These are phyloP conservation scores for Amazona finschi DNA, from an alignment of 2,797 vertebrate genomes.

Conservation along the genomic window DNA sequence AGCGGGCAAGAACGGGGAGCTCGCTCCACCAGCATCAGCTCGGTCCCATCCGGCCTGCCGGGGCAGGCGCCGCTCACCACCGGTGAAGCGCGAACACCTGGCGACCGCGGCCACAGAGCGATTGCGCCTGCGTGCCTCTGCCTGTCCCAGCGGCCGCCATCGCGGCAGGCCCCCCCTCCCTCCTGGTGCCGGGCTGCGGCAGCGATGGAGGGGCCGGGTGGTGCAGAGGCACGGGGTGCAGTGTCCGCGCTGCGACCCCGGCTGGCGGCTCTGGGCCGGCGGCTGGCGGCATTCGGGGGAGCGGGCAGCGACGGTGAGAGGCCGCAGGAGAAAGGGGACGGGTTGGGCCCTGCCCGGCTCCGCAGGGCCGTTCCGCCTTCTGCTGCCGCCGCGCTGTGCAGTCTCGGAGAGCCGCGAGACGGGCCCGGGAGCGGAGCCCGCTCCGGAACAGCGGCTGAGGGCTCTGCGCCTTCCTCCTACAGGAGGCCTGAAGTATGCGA, in stretches of 20 bases:
- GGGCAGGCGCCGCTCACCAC: not conserved
- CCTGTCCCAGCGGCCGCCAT: not conserved
- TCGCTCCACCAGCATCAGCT: not conserved
- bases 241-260: not conserved
- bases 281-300: not conserved
- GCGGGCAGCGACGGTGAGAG: not conserved
- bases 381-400: not conserved
- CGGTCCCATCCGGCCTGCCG: too few species aligned
- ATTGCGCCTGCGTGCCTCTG: not conserved
- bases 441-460: too few species aligned
- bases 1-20: accelerated
- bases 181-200: not conserved
- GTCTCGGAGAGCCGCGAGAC: not conserved
- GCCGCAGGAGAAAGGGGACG: not conserved
- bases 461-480: too few species aligned
- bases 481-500: accelerated
- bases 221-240: accelerated
- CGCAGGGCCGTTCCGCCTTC: not conserved
- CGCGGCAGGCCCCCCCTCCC: not conserved
- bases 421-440: accelerated
- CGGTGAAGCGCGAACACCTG: not conserved
- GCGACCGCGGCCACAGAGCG: not conserved
- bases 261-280: not conserved
- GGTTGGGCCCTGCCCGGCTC: not conserved
- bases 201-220: not conserved